These are phyloP conservation scores for Pelagia noctiluca DNA, from an alignment of 30 jellyfish, hydroid and myxozoan species.

Conservation along the genomic window DNA sequence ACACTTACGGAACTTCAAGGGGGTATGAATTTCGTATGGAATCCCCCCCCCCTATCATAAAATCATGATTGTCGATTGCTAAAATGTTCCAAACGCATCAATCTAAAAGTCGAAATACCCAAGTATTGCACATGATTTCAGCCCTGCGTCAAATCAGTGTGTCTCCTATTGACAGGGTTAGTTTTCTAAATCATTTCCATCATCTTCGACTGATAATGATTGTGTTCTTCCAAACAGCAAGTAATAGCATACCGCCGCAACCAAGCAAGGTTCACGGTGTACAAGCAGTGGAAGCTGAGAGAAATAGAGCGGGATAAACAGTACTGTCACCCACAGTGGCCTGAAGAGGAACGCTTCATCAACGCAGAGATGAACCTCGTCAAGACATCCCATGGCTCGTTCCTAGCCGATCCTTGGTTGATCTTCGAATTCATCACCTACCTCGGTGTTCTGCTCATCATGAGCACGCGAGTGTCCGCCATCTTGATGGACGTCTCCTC, in stretches of 20 bases:
- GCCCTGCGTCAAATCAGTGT: no score
- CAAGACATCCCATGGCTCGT: conserved; percentile 65
- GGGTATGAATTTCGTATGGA: no score
- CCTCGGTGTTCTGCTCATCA: conserved; percentile 60
- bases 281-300: conserved; percentile 89
- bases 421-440: conserved; percentile 90
- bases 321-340: conserved; percentile 97
- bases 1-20: no score
- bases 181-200: background rate
- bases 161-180: background rate
- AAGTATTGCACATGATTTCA: background rate
- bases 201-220: background rate
- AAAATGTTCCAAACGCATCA: background rate
- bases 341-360: conserved; percentile 88
- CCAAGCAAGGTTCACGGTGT: conserved; percentile 41
- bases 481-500: conserved; percentile 13
- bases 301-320: conserved; percentile 91
- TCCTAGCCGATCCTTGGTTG: conserved; percentile 87
- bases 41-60: no score
- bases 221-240: no score
- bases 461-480: conserved; percentile 71
- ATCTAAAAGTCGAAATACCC: background rate
- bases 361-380: conserved; percentile 79
- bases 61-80: background rate
- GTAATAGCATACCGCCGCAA: conserved; percentile 69